These are phyloP conservation scores for Neomorphus geoffroyi DNA, from an alignment of 2,797 vertebrate species.

Conservation along the genomic window DNA sequence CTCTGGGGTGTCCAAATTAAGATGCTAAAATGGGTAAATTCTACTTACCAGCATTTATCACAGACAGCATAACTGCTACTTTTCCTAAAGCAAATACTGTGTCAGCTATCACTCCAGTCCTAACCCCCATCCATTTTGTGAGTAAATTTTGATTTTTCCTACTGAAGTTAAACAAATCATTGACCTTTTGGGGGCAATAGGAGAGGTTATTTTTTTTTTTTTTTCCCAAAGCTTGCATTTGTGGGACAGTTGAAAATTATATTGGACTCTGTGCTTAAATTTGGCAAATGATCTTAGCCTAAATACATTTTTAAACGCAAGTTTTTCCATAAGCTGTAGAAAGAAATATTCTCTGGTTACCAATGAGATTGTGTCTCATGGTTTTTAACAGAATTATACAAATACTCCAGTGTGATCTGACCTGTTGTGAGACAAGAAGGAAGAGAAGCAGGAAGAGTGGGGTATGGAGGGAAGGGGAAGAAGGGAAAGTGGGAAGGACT, in stretches of 20 bases:
- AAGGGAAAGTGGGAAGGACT: neutral
- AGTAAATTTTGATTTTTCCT: neutral
- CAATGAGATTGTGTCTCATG: neutral
- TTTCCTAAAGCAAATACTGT: neutral
- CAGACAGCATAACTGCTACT: neutral
- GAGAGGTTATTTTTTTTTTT: neutral
- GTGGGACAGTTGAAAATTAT: neutral
- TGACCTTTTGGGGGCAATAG: neutral
- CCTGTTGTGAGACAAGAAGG: neutral
- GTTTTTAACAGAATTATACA: neutral
- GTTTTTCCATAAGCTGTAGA: neutral
- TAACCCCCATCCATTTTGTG: neutral
- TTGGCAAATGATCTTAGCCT: neutral
- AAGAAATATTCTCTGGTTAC: neutral
- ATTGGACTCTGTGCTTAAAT: neutral
- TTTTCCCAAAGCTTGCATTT: neutral
- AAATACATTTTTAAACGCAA: neutral
- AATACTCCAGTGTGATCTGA: neutral
- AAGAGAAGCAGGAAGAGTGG: neutral
- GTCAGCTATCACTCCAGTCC: neutral
- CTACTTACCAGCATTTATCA: slow-evolving; percentile 6
- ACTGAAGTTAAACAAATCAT: neutral
- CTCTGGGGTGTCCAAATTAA: neutral
- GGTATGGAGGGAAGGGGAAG: neutral
- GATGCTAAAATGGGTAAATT: neutral